Evolutionary conservation across 2,797 vertebrate genomes (phyloP).

Genomic region (Pipistrellus kuhlii): DNA sequence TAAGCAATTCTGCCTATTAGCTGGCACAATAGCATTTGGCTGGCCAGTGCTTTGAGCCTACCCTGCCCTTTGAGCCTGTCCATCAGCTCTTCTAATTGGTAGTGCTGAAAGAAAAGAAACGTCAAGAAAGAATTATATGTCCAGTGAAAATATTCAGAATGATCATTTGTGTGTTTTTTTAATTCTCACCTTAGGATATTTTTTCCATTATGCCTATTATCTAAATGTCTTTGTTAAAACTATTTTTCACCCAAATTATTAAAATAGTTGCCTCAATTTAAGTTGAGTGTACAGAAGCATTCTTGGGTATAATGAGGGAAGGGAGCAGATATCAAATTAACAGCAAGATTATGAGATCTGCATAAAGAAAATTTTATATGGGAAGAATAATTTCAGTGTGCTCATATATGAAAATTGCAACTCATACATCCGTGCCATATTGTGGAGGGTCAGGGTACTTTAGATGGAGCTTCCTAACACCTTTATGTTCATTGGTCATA

Average conservation of each 20-base stretch:
- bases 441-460: neutral
- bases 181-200: no score
- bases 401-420: constrained; percentile 9
- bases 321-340: neutral
- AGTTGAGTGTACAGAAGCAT: neutral
- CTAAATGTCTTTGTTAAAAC: constrained; percentile 24
- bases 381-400: neutral
- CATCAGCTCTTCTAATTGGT: neutral
- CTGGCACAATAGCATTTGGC: neutral
- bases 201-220: neutral
- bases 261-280: constrained; percentile 43
- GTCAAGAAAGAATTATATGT: neutral
- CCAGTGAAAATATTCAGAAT: neutral
- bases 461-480: neutral
- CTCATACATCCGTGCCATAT: neutral
- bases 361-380: constrained; percentile 23
- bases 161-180: neutral
- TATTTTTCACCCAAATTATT: constrained; percentile 57
- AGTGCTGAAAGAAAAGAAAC: neutral
- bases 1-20: neutral
- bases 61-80: neutral
- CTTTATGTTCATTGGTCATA: neutral
- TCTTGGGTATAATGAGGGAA: neutral
- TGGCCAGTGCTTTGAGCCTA: neutral
- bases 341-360: constrained; percentile 50